Conservation (phyloP, 1,140 invertebrate genomes). For the Drosophila grimshawi region DNA sequence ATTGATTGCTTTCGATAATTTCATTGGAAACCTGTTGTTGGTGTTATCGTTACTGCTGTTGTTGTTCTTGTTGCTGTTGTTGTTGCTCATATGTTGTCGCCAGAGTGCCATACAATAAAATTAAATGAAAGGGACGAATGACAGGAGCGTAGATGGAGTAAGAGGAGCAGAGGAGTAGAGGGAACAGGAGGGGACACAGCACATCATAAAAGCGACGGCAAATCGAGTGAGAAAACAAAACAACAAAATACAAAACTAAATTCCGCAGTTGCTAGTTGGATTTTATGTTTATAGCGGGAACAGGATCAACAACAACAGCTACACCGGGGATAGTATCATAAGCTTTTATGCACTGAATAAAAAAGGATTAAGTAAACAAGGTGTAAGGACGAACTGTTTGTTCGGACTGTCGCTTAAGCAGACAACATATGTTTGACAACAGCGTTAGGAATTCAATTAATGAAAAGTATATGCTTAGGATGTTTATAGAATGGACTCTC, state of each 20-base stretch:
- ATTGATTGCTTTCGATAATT: slow-evolving; percentile 82
- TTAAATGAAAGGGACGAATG: slow-evolving; percentile 61
- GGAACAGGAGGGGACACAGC: not conserved
- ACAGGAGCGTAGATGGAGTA: slow-evolving; percentile 23
- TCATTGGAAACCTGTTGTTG: slow-evolving; percentile 78
- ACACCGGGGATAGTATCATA: slow-evolving; percentile 45
- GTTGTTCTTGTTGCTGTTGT: slow-evolving; percentile 11
- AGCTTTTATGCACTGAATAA: slow-evolving; percentile 61
- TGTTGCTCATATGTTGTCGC: slow-evolving; percentile 44
- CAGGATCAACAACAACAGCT: slow-evolving; percentile 10
- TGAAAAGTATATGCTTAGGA: slow-evolving; percentile 46
- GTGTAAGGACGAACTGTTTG: not conserved
- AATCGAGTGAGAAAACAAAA: slow-evolving; percentile 21
- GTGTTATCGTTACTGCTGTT: not conserved
- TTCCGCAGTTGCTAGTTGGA: slow-evolving; percentile 61
- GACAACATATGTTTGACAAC: slow-evolving; percentile 22
- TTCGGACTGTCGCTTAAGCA: slow-evolving; percentile 3
- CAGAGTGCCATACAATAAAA: slow-evolving; percentile 70
- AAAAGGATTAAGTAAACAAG: slow-evolving; percentile 53
- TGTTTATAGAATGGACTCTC: slow-evolving; percentile 13
- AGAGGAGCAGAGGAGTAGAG: not conserved
- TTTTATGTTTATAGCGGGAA: slow-evolving; percentile 64
- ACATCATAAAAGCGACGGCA: slow-evolving; percentile 33
- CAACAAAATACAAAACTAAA: slow-evolving; percentile 25
- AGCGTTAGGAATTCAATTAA: slow-evolving; percentile 69